These are phyloP conservation scores for Poecile atricapillus DNA, from an alignment of 2,113 vertebrate species.

Conservation along the genomic window DNA sequence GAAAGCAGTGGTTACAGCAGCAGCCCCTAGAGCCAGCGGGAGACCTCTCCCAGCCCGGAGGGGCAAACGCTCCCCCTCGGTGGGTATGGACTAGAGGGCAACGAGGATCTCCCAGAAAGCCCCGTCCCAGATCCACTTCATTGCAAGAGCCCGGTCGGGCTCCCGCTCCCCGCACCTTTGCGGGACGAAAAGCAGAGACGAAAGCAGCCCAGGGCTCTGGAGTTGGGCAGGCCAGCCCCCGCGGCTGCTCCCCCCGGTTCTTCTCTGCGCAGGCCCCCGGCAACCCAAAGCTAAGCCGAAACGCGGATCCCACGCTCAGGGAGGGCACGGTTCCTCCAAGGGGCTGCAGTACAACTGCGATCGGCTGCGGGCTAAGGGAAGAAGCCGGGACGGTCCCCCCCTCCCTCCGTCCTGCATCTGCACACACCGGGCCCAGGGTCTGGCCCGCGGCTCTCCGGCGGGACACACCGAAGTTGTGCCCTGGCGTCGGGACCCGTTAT, in stretches of 20 bases:
- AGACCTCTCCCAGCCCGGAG: neutral
- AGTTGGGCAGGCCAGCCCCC: too few species aligned
- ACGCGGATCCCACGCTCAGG: neutral
- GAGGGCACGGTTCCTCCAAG: neutral
- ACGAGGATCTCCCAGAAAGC: neutral
- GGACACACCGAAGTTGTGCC: neutral
- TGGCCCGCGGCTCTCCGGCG: neutral
- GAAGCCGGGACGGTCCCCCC: too few species aligned
- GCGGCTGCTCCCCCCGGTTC: neutral
- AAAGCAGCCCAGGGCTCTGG: neutral
- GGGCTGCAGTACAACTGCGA: neutral
- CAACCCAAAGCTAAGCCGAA: neutral
- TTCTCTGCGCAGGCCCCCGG: neutral
- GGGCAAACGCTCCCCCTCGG: neutral
- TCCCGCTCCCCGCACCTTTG: neutral
- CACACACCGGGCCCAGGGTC: neutral
- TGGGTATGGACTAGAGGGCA: neutral
- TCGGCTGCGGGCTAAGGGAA: neutral
- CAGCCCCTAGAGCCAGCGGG: neutral
- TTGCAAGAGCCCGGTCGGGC: neutral
- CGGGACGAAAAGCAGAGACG: rapidly evolving
- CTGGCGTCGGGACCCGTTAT: neutral
- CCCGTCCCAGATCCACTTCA: neutral
- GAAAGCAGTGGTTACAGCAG: neutral
- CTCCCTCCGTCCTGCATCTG: neutral